Percentiles rank a stretch among this genome's conserved stretches.
Conservation (phyloP, 2,888 invertebrate species). For the Hesperia comma region DNA sequence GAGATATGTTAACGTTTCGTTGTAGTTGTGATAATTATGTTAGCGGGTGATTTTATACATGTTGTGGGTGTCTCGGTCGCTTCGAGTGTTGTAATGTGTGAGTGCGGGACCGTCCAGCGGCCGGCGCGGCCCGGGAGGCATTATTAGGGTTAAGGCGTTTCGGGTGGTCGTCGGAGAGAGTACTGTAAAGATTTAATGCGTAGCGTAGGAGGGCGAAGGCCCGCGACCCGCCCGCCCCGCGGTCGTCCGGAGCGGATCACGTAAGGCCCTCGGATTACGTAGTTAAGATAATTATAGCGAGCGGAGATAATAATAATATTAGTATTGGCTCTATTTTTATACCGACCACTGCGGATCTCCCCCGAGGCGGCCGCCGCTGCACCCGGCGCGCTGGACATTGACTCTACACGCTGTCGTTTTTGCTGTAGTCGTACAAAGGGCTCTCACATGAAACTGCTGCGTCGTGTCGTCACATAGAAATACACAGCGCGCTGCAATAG, state of each 20-base stretch:
- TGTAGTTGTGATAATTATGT: conserved; percentile 21
- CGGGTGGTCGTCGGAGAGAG: conserved; percentile 15
- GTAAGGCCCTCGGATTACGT: conserved; percentile 47
- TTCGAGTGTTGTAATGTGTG: no score
- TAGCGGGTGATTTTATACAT: conserved; percentile 11
- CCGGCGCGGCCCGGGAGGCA: background rate
- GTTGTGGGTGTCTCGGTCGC: background rate
- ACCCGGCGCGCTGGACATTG: background rate
- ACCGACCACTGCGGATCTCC: conserved; percentile 61
- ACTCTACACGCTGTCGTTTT: no score
- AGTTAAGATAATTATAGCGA: conserved; percentile 63
- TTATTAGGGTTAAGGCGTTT: background rate
- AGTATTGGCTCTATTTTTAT: conserved; percentile 74
- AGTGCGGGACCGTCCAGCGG: no score
- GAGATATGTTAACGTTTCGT: conserved; percentile 10
- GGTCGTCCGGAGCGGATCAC: conserved; percentile 28
- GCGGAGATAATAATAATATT: conserved; percentile 55
- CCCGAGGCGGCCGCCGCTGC: conserved; percentile 33
- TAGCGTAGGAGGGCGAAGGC: background rate
- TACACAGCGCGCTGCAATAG: no score
- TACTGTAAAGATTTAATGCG: conserved; percentile 14
- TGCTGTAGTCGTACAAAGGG: no score
- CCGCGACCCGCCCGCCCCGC: conserved; percentile 16
- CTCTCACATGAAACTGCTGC: no score
- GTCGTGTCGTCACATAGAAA: no score